Evolutionary conservation across 2,113 vertebrate genomes (phyloP), one percentile per base, ranked within the genome.

Genomic region (Caretta caretta): DNA sequence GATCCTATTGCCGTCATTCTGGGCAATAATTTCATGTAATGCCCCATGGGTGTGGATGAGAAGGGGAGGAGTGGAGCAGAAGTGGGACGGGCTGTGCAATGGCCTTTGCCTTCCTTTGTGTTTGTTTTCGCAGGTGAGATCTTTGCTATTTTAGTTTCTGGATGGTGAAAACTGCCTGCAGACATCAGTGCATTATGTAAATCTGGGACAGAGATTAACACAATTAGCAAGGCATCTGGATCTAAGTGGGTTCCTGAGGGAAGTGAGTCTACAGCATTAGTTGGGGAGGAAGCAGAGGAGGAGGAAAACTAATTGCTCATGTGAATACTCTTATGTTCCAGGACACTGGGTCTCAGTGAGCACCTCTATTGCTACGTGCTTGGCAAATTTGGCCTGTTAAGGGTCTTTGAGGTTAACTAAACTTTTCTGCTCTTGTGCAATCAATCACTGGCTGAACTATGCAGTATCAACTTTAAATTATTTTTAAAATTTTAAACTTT

Each of bases 161-260:
- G 3, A 78, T 38, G 2, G 80, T 14, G 78, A 53, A 83, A 89
- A 20, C 83, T 48, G 81, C 1, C 0, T 16, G 46, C 62, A 87
- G 92, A 84, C 91, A 95, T 59, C 84, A 96, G 90, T 38, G 69
- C 88, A 50, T 94, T 19, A 93, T 1, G 7, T 80, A 46, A 86
- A 88, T 31, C 10, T 2, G 0, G 82, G 84, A 11, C 35, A 51
- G 69, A 93, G 92, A 90, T 38, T 57, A 84, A 94, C 6, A 19
- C 1, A 2, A 51, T 65, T 29, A 1, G 38, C 7, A 83, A 95
- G 89, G 96, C 97, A 96, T 96, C 97, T 97, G 97, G 95, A 96
- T 87, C 88, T 88, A 93, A 97, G 92, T 2, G 79, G 86, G 86
- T 86, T 97, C 91, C 92, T 87, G 56, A 0, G 2, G 94, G 96